These are phyloP conservation scores for Thaumetopoea pityocampa DNA, from an alignment of 1,140 invertebrate species.

Conservation along the genomic window DNA sequence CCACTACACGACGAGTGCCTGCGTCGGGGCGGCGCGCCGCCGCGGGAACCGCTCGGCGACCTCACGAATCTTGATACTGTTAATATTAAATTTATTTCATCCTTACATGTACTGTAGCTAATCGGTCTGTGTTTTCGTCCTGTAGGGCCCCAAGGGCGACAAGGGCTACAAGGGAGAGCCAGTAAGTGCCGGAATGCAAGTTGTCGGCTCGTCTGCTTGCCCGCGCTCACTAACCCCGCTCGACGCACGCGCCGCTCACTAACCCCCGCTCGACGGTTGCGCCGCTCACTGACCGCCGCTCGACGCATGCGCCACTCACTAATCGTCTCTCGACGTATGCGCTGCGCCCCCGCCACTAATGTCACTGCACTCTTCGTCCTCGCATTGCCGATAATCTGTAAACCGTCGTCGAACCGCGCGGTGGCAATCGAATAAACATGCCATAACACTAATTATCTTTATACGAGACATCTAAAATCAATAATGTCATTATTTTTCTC, in stretches of 20 bases:
- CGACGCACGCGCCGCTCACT: neutral
- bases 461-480: too few relatives aligned
- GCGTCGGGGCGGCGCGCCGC: neutral
- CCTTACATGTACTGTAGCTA: conserved; percentile 12
- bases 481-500: too few relatives aligned
- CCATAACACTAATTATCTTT: too few relatives aligned
- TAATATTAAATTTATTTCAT: neutral
- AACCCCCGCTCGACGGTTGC: too few relatives aligned
- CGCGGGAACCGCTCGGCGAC: too few relatives aligned
- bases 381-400: too few relatives aligned
- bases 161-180: conserved; percentile 91
- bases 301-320: neutral
- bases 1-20: too few relatives aligned
- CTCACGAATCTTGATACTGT: too few relatives aligned
- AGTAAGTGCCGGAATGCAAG: conserved; percentile 78
- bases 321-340: neutral
- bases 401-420: too few relatives aligned
- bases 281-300: neutral
- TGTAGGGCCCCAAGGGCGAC: conserved; percentile 89
- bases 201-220: neutral
- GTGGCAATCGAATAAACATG: too few relatives aligned
- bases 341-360: too few relatives aligned
- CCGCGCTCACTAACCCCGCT: conserved; percentile 21
- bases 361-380: too few relatives aligned
- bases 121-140: conserved; percentile 34